Conservation (phyloP, 2,797 vertebrate genomes). For the Rhynchonycteris naso region DNA sequence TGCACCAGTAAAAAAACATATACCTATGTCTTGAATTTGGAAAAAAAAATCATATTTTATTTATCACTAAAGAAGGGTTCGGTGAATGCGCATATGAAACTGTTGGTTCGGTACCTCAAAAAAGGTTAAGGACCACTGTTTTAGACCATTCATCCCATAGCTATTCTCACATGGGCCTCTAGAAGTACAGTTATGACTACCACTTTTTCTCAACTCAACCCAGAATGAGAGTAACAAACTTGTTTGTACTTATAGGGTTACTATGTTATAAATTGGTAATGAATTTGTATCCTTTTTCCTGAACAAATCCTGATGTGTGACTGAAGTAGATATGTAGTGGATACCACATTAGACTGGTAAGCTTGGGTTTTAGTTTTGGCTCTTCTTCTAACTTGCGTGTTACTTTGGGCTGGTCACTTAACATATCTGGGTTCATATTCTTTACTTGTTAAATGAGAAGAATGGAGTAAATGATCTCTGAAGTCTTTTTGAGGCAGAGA, state of each 20-base stretch:
- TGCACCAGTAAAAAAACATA: too few species aligned
- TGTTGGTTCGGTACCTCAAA: too few species aligned
- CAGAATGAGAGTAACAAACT: background rate
- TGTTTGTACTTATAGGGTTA: background rate
- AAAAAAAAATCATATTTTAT: too few species aligned
- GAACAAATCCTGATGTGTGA: background rate
- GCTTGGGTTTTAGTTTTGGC: background rate
- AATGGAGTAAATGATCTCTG: background rate
- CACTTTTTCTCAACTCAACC: background rate
- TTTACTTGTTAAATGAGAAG: background rate
- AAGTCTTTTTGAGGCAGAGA: background rate
- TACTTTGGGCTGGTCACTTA: background rate
- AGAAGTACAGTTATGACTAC: background rate
- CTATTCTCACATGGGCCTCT: background rate
- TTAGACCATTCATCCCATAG: background rate
- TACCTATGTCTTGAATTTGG: too few species aligned
- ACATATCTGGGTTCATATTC: background rate
- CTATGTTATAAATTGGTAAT: slow-evolving; percentile 12
- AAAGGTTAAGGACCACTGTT: too few species aligned
- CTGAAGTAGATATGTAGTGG: background rate
- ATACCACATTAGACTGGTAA: background rate
- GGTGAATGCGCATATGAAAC: too few species aligned
- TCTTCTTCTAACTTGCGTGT: background rate
- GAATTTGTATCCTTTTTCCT: background rate
- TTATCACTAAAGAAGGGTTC: too few species aligned